Evolutionary conservation across 2,113 vertebrate species (phyloP), one percentile per base, ranked within the genome.

Genomic region (Prochilodus magdalenae): DNA sequence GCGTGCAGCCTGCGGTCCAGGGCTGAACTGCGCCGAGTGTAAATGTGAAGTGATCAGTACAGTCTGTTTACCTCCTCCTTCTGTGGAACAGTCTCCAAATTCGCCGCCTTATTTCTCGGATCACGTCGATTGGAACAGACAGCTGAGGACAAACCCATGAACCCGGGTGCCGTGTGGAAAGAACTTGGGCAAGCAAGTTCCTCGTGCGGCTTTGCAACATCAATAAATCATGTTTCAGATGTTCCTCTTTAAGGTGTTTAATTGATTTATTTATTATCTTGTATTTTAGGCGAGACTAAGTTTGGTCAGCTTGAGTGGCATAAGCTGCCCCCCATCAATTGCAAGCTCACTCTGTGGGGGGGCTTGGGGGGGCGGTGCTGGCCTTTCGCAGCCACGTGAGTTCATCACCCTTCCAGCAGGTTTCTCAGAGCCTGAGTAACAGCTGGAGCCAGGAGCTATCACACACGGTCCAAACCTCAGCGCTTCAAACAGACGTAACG

Each of bases 151-250:
- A 65, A 81, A 47, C 55, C 29, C 40, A 13, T 44, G 47, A 79
- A 77, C 73, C 65, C 53, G 30, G 27, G 66, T 70, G 36, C 16
- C 8, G 12, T 47, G 27, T 14, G 57, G 30, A 51, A 71, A 72
- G 30, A 82, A 33, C 84, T 89, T 87, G 85, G 72, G 60, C 88
- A 88, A 90, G 84, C 57, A 77, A 83, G 24, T 86, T 80, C 65
- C 24, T 79, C 65, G 5, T 77, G 85, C 72, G 22, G 78, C 71
- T 81, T 70, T 60, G 33, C 70, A 6, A 63, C 73, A 88, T 90
- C 83, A 92, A 90, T 88, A 89, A 91, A 81, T 89, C 74, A 91
- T 85, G 78, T 57, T 26, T 89, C 83, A 83, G 81, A 87, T 83
- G 80, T 84, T 83, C 78, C 73, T 66, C 79, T 77, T 66, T 74